Base-by-base conservation (phyloP, 1,140 invertebrate species). In the Drosophila ohnishii region DNA sequence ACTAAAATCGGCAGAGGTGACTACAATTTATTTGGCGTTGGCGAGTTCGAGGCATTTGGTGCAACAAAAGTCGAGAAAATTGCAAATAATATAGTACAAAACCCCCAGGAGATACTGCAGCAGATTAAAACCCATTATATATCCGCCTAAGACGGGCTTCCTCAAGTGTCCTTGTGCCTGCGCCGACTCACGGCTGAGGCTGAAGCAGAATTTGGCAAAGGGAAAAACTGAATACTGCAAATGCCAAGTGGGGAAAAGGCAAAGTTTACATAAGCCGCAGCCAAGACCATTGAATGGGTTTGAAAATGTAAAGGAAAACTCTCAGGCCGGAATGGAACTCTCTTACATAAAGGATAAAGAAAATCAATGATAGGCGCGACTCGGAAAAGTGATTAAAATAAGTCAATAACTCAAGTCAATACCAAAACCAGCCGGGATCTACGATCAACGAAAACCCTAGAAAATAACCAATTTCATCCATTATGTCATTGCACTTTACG, bases 221-320 rank as follows among this genome's bases (percentile, higher is more conserved):
- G 22, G 11, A 62, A 72, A 67, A 69, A 22, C 32, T 28, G n/a
- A 62, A 44, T 32, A 48, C 48, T 47, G 47, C 44, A 61, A 62
- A 48, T 37, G 55, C 63, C 44, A 75, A 71, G 51, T 66, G 30
- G 22, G 58, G 30, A 22, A 59, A 63, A 50, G 50, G 22, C 28
- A 67, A 64, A 76, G 66, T 83, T 85, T 84, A 80, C 71, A 85
- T 85, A 80, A 84, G 73, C 73, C 44, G 48, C 50, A 16, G 28
- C 34, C 42, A 47, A 47, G 40, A 28, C 25, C 50, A 30, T 30
- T 56, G 34, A 51, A 39, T 13, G 16, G n/a, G 10, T 14, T 11
- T 8, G 10, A 42, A 63, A 63, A 14, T 4, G 3, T 19, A 22
- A 16, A 53, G 6, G 32, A 30, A 45, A 37, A 45, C 28, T 6